These are phyloP conservation scores for Autographa pulchrina DNA, from an alignment of 2,888 invertebrate genomes.

Conservation along the genomic window DNA sequence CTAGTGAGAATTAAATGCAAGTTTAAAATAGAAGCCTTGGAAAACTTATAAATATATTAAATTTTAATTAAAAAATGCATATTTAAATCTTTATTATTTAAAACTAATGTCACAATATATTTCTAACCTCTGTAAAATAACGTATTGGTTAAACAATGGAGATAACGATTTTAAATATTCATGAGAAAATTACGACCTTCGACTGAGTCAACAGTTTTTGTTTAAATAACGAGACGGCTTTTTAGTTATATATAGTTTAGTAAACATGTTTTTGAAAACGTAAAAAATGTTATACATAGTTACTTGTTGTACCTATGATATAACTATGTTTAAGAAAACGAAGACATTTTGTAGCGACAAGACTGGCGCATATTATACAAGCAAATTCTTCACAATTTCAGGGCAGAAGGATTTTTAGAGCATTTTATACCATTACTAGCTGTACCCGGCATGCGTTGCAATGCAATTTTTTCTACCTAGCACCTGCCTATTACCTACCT, in stretches of 20 bases:
- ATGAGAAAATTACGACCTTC: conserved; percentile 40
- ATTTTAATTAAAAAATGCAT: not conserved
- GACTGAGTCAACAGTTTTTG: conserved; percentile 23
- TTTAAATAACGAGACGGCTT: conserved; percentile 10
- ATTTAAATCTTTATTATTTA: not conserved
- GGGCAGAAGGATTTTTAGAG: no score
- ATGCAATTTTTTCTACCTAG: no score
- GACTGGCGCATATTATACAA: no score
- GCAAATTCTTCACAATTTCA: no score
- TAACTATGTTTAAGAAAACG: not conserved
- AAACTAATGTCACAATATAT: not conserved
- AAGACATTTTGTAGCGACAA: no score
- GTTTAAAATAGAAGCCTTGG: no score
- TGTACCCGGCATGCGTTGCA: no score
- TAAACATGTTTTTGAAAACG: conserved; percentile 20
- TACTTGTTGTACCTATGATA: not conserved
- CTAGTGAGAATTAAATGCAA: no score
- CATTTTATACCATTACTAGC: no score
- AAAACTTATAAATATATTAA: no score
- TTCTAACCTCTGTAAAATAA: conserved; percentile 15
- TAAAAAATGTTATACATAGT: not conserved
- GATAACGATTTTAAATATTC: conserved; percentile 41
- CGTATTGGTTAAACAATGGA: conserved; percentile 41
- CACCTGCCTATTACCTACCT: no score
- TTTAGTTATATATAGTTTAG: conserved; percentile 19